Evolutionary conservation across 2,888 invertebrate species (phyloP).

Genomic region (Amphimallon solstitiale): DNA sequence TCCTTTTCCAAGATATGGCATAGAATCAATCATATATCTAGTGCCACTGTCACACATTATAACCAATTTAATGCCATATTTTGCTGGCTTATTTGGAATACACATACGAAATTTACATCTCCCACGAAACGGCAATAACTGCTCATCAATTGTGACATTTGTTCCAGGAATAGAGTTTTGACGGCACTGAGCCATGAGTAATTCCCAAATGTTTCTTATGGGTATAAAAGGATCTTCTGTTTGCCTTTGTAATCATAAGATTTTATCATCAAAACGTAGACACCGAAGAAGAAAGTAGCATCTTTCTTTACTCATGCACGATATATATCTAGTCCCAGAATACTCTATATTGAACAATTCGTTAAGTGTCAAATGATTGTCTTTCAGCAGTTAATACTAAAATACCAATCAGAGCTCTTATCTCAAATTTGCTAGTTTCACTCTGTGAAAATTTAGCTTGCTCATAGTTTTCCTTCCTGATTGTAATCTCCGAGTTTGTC

Average conservation of each 20-base stretch:
- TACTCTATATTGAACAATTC: background rate
- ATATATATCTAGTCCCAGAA: background rate
- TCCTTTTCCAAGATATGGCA: too few relatives aligned
- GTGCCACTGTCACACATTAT: too few relatives aligned
- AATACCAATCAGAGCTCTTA: background rate
- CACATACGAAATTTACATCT: conserved; percentile 48
- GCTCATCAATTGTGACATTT: conserved; percentile 39
- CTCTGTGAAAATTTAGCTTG: too few relatives aligned
- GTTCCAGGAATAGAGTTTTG: background rate
- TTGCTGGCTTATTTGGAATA: too few relatives aligned
- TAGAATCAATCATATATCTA: too few relatives aligned
- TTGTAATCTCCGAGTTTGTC: too few relatives aligned
- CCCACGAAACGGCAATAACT: conserved; percentile 49
- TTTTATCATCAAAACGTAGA: conserved; percentile 4
- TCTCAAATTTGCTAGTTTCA: background rate
- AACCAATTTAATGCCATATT: too few relatives aligned
- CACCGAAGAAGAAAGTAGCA: background rate
- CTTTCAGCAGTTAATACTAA: background rate
- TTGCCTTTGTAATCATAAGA: background rate
- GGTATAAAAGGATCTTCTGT: background rate
- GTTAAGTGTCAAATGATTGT: background rate
- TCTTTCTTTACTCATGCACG: background rate
- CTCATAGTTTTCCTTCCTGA: too few relatives aligned
- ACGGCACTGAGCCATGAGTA: too few relatives aligned
- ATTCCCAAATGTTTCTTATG: too few relatives aligned